phyloP scores from a whole-genome alignment of 1,140 invertebrate species.

The Drosophila baimaii region DNA sequence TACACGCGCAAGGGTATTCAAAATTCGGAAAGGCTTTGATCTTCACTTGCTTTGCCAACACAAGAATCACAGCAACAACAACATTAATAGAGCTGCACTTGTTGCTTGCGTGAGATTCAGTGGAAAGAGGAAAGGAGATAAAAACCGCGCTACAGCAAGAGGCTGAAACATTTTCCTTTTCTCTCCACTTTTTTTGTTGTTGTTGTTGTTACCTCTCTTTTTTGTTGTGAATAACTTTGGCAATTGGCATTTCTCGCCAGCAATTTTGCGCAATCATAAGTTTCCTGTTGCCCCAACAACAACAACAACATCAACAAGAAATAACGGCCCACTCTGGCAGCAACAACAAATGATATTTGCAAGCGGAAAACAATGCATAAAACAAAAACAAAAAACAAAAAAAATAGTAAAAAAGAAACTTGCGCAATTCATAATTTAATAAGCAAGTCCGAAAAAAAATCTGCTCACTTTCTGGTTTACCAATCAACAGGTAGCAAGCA shows the following conservation, averaged over 20 bases:
- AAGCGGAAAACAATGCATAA: slow-evolving; percentile 53
- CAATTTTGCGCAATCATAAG: slow-evolving; percentile 77
- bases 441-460: slow-evolving; percentile 50
- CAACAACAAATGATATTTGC: slow-evolving; percentile 43
- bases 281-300: slow-evolving; percentile 73
- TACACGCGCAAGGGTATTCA: slow-evolving; percentile 14
- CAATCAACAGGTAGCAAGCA: slow-evolving; percentile 54
- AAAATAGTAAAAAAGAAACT: slow-evolving; percentile 51
- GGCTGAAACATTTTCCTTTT: slow-evolving; percentile 26
- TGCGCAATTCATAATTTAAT: slow-evolving; percentile 73
- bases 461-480: slow-evolving; percentile 66
- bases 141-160: slow-evolving; percentile 21
- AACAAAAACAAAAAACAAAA: slow-evolving; percentile 31
- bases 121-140: slow-evolving; percentile 26
- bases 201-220: slow-evolving; percentile 27
- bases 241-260: slow-evolving; percentile 71
- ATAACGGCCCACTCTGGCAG: slow-evolving; percentile 66
- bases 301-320: slow-evolving; percentile 46
- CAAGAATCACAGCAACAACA: slow-evolving; percentile 22
- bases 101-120: slow-evolving; percentile 32
- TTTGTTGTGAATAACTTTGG: slow-evolving; percentile 61
- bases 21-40: neutral
- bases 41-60: slow-evolving; percentile 8
- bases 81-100: slow-evolving; percentile 30
- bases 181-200: slow-evolving; percentile 21